These are phyloP conservation scores for Pseudocheirus occidentalis DNA, from an alignment of 2,797 vertebrate genomes.

Conservation along the genomic window DNA sequence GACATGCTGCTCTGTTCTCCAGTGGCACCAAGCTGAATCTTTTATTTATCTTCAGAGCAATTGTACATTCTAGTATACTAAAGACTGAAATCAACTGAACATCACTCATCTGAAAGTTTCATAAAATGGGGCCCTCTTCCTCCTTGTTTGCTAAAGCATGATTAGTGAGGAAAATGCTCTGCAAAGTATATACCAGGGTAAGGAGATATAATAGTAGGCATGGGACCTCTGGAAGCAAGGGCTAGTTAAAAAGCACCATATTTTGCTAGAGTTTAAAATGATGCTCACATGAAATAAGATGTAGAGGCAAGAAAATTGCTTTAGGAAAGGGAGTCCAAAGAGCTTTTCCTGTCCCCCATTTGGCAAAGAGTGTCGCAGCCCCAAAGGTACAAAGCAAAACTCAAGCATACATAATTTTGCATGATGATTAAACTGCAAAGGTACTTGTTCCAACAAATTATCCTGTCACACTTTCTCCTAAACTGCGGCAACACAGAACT, in stretches of 20 bases:
- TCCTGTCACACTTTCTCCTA: conserved; percentile 82
- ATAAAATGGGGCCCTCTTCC: conserved; percentile 71
- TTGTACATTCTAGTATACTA: conserved; percentile 85
- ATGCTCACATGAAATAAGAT: conserved; percentile 74
- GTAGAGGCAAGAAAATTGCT: conserved; percentile 75
- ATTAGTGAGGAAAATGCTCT: conserved; percentile 63
- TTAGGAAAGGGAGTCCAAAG: conserved; percentile 70
- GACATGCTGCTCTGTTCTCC: conserved; percentile 90
- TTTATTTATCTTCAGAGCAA: conserved; percentile 91
- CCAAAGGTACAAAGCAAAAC: conserved; percentile 77
- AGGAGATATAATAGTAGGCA: conserved; percentile 59
- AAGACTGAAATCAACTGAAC: conserved; percentile 86
- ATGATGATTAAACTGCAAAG: conserved; percentile 82
- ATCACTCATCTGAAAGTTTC: conserved; percentile 86
- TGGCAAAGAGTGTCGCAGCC: conserved; percentile 70
- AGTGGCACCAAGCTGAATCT: conserved; percentile 88
- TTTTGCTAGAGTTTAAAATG: conserved; percentile 61
- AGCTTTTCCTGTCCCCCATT: conserved; percentile 65
- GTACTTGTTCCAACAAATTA: conserved; percentile 84
- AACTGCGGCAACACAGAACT: conserved; percentile 79
- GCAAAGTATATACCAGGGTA: conserved; percentile 53
- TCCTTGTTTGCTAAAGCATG: conserved; percentile 77
- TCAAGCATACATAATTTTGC: conserved; percentile 78
- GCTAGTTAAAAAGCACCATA: conserved; percentile 68
- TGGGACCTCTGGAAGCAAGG: conserved; percentile 68